Conservation (phyloP, 2,888 invertebrate genomes). For the Yponomeuta sedellus region DNA sequence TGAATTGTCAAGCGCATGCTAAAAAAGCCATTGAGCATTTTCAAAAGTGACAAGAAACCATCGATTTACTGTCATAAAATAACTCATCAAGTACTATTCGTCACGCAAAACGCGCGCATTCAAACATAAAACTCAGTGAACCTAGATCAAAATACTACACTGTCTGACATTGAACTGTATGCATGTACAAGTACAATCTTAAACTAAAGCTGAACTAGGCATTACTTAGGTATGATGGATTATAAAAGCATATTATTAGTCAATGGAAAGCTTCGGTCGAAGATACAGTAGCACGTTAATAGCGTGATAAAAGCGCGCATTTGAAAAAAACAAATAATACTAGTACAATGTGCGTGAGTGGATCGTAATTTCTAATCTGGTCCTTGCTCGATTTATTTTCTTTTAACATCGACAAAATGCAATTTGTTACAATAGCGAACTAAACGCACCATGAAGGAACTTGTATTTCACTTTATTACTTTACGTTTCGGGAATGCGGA, state of each 20-base stretch:
- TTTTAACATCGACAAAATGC: no score
- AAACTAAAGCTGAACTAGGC: not conserved
- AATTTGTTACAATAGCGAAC: no score
- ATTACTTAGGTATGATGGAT: not conserved
- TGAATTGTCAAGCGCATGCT: not conserved
- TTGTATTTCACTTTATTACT: no score
- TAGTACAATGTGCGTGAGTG: not conserved
- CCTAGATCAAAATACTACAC: not conserved
- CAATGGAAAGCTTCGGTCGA: not conserved
- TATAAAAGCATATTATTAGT: not conserved
- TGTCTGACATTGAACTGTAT: not conserved
- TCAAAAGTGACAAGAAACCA: not conserved
- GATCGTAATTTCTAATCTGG: not conserved
- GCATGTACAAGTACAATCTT: not conserved
- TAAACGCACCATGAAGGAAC: no score
- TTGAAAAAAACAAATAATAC: not conserved
- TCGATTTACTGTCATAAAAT: not conserved
- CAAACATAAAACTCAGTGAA: not conserved
- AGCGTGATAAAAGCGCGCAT: not conserved
- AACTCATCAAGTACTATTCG: not conserved
- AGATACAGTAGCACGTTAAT: not conserved
- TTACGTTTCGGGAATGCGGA: no score
- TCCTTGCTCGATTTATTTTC: not conserved
- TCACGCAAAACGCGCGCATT: not conserved
- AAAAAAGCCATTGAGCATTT: not conserved